Evolutionary conservation across 2,113 vertebrate species (phyloP).

Genomic region (Casuarius casuarius): DNA sequence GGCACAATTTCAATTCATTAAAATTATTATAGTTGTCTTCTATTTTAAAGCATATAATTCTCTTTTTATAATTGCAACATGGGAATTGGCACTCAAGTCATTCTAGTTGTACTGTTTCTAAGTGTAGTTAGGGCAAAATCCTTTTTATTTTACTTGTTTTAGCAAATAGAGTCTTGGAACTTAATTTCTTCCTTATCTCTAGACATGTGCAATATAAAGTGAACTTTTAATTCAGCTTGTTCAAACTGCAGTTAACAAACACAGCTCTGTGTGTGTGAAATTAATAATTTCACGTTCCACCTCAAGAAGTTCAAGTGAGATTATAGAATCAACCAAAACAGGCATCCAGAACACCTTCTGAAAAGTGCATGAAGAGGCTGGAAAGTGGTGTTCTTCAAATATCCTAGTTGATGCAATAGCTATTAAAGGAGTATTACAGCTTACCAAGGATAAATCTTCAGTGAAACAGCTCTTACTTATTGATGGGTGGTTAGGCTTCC

Average conservation of each 20-base stretch:
- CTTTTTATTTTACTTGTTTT: not conserved
- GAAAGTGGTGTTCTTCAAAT: not conserved
- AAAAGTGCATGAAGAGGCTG: not conserved
- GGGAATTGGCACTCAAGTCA: not conserved
- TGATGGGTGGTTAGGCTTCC: not conserved
- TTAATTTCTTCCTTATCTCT: not conserved
- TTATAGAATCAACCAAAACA: not conserved
- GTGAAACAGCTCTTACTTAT: not conserved
- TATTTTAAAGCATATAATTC: not conserved
- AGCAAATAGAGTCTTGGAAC: not conserved
- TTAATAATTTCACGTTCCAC: not conserved
- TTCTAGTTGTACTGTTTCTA: not conserved
- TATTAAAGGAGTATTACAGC: not conserved
- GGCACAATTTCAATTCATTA: not conserved
- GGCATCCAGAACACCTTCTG: not conserved
- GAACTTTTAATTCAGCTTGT: not conserved
- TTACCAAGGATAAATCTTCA: not conserved
- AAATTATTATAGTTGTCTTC: not conserved
- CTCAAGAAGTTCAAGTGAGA: not conserved
- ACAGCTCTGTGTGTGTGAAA: not conserved
- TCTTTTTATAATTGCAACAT: not conserved
- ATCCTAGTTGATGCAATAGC: not conserved
- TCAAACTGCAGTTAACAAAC: not conserved
- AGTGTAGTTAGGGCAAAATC: not conserved
- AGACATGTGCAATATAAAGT: not conserved